These are phyloP conservation scores for Melopsittacus undulatus DNA, from an alignment of 2,797 vertebrate genomes.

Conservation along the genomic window DNA sequence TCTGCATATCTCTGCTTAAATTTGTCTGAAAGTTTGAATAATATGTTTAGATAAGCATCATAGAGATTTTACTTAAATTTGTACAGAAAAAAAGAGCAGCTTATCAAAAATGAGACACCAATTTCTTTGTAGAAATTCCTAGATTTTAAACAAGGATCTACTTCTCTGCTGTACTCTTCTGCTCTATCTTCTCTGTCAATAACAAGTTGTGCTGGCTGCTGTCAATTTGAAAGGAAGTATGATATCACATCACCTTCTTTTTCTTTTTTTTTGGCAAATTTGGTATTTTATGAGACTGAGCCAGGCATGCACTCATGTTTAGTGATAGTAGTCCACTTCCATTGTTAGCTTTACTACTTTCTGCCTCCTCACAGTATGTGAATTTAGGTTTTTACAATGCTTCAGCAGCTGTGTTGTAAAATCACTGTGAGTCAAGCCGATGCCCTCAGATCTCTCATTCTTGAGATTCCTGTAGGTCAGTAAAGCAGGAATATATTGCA, in stretches of 20 bases:
- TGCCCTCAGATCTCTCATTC: background rate
- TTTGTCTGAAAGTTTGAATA: background rate
- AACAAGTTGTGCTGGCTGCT: background rate
- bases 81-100: background rate
- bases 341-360: background rate
- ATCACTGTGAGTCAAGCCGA: background rate
- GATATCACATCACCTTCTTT: background rate
- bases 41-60: background rate
- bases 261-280: background rate
- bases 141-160: background rate
- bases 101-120: background rate
- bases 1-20: background rate
- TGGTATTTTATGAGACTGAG: background rate
- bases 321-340: background rate
- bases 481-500: background rate
- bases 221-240: background rate
- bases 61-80: background rate
- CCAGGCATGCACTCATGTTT: background rate
- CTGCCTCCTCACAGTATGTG: background rate
- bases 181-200: background rate
- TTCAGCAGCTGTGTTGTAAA: background rate
- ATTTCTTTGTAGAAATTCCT: background rate
- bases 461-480: conserved; percentile 13
- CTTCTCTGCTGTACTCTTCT: background rate
- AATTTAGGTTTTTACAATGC: background rate